Percentiles rank a stretch among this genome's conserved stretches.
These are phyloP conservation scores for Marcusenius ussheri DNA, from an alignment of 2,113 vertebrate genomes.

Conservation along the genomic window DNA sequence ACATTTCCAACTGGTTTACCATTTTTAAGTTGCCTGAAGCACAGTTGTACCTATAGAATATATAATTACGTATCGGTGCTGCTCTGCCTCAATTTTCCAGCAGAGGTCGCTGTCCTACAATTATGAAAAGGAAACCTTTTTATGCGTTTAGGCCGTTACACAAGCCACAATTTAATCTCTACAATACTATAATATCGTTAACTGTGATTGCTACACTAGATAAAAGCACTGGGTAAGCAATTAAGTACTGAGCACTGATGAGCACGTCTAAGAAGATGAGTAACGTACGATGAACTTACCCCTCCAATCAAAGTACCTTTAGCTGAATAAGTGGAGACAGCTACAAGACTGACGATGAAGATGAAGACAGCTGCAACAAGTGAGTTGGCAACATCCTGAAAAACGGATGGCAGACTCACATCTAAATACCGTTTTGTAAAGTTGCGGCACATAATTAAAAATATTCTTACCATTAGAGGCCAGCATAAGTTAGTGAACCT, in stretches of 20 bases:
- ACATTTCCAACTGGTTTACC: background rate
- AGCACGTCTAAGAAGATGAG: background rate
- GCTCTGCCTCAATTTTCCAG: background rate
- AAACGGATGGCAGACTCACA: constrained; percentile 23
- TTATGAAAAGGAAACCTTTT: background rate
- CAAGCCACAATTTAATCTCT: background rate
- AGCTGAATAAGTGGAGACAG: constrained; percentile 49
- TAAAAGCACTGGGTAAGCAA: background rate
- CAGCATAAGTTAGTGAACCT: constrained; percentile 61
- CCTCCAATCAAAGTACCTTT: constrained; percentile 60
- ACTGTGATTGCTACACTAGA: background rate
- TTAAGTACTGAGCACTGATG: background rate
- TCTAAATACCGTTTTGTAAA: background rate
- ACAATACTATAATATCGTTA: background rate
- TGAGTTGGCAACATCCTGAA: constrained; percentile 75
- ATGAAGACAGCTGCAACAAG: constrained; percentile 59
- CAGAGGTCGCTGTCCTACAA: background rate
- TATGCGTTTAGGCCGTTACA: background rate
- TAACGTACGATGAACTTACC: constrained; percentile 44
- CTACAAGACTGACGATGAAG: constrained; percentile 59
- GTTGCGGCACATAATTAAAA: background rate
- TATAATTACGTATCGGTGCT: background rate
- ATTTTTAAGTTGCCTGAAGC: background rate
- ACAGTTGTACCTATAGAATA: background rate
- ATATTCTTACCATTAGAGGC: constrained; percentile 71